Evolutionary conservation across 1,140 invertebrate genomes (phyloP), one percentile per base, ranked within the genome.

Genomic region (Oryctes rhinoceros): DNA sequence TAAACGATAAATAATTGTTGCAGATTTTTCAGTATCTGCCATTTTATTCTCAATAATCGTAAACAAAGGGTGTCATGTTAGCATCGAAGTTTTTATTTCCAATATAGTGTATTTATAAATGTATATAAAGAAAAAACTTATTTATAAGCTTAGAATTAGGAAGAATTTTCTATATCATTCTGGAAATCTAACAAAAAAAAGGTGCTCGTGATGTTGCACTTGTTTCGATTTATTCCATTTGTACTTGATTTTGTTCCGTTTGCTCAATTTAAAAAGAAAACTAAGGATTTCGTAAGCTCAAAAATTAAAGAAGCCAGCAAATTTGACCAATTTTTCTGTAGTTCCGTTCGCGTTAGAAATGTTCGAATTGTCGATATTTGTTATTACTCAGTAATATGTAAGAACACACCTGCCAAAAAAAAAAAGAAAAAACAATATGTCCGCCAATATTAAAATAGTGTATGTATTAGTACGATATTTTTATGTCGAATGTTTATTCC

Each of bases 381-480:
- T 24, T 71, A 71, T 71, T 71, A 71, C 24, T 71, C 13, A 7
- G 20, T 35, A 71, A 35, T 71, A 20, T 71, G 35, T 71, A 71
- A 71, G 18, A 71, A 71, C 35, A 71, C 35, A 71, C 65, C 65
- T 71, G 65, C 65, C 65, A 71, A 71, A 71, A 71, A 37, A 71
- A 67, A 35, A 67, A 1, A 6, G 10, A 71, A 71, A 71, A 7
- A 71, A 35, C 35, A 30, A 30, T 13, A 30, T 71, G 65, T 71
- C 65, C 65, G 65, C 65, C 65, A 71, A 10, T 71, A 35, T 71
- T 71, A 15, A 71, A 71, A 9, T 71, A 71, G 65, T 15, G 10
- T 18, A 18, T 53, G 20, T 71, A 24, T 20, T 71, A 71, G 65
- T 71, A 71, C 13, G 13, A 20, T 62, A 62, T 37, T 71, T 37